Conservation (phyloP, 1,140 invertebrate species). For the Linepithema humile region DNA sequence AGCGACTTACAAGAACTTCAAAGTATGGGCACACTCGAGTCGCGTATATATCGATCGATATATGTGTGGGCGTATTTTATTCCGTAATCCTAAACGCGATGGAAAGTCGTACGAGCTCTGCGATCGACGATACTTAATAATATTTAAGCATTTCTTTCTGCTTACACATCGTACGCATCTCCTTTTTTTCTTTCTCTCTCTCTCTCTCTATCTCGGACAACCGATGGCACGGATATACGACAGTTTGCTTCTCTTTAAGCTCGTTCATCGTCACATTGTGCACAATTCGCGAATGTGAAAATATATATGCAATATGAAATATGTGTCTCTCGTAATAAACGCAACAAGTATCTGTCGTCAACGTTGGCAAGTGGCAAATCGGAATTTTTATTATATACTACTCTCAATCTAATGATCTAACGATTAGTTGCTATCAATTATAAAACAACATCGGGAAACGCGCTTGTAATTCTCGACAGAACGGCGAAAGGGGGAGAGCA, state of each 20-base stretch:
- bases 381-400: slow-evolving; percentile 12
- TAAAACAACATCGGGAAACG: slow-evolving; percentile 26
- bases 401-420: slow-evolving; percentile 6
- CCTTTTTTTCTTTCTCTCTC: no score
- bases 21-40: slow-evolving; percentile 43
- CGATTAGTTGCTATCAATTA: slow-evolving; percentile 11
- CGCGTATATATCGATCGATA: background rate
- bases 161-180: background rate
- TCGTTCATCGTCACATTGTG: slow-evolving; percentile 14
- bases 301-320: slow-evolving; percentile 20
- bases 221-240: slow-evolving; percentile 43
- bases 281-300: slow-evolving; percentile 7
- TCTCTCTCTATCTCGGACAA: slow-evolving; percentile 23
- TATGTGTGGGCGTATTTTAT: background rate
- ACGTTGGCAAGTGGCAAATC: slow-evolving; percentile 39
- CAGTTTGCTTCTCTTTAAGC: slow-evolving; percentile 26
- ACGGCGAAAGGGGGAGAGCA: slow-evolving; percentile 20
- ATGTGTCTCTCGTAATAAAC: slow-evolving; percentile 3
- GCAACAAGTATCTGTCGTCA: slow-evolving; percentile 14
- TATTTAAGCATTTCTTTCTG: slow-evolving; percentile 1
- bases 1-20: background rate
- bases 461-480: slow-evolving; percentile 7
- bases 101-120: background rate
- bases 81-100: background rate
- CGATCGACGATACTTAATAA: slow-evolving; percentile 21